Percentiles rank a stretch among this genome's conserved stretches.
Evolutionary conservation across 1,140 invertebrate species (phyloP).

Genomic region (Mya arenaria): DNA sequence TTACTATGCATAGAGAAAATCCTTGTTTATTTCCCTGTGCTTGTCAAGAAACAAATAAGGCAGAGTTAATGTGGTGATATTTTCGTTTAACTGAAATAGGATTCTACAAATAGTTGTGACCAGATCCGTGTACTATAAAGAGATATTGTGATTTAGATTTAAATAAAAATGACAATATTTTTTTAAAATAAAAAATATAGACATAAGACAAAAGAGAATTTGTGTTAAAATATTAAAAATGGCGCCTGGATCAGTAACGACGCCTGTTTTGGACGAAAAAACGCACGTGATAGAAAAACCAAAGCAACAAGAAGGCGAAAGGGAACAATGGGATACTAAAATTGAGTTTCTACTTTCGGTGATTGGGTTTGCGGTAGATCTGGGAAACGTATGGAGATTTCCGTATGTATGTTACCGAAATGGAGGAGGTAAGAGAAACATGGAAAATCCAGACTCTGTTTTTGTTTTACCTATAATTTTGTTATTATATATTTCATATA

Average conservation of each 20-base stretch:
- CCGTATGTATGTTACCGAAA: slow-evolving; percentile 79
- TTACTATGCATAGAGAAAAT: too few relatives aligned
- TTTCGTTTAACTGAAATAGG: too few relatives aligned
- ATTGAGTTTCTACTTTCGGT: slow-evolving; percentile 94
- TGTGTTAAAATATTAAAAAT: slow-evolving; percentile 7
- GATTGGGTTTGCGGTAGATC: slow-evolving; percentile 93
- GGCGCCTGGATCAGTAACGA: slow-evolving; percentile 54
- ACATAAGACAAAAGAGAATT: too few relatives aligned
- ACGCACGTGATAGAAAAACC: slow-evolving; percentile 67
- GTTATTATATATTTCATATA: not conserved
- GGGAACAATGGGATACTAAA: slow-evolving; percentile 87
- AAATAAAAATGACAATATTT: too few relatives aligned
- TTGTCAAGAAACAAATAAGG: too few relatives aligned
- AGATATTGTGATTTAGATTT: too few relatives aligned
- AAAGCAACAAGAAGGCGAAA: slow-evolving; percentile 63
- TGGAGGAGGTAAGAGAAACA: slow-evolving; percentile 75
- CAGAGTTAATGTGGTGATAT: too few relatives aligned
- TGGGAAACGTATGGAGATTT: slow-evolving; percentile 91
- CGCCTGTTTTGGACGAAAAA: slow-evolving; percentile 67
- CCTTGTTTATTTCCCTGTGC: too few relatives aligned
- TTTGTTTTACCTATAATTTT: slow-evolving; percentile 1
- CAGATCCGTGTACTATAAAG: too few relatives aligned
- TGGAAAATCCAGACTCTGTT: too few relatives aligned
- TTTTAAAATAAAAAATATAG: too few relatives aligned
- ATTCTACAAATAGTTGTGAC: too few relatives aligned